Evolutionary conservation across 1,140 invertebrate species (phyloP).

Genomic region (Diplogasteroides magnus): DNA sequence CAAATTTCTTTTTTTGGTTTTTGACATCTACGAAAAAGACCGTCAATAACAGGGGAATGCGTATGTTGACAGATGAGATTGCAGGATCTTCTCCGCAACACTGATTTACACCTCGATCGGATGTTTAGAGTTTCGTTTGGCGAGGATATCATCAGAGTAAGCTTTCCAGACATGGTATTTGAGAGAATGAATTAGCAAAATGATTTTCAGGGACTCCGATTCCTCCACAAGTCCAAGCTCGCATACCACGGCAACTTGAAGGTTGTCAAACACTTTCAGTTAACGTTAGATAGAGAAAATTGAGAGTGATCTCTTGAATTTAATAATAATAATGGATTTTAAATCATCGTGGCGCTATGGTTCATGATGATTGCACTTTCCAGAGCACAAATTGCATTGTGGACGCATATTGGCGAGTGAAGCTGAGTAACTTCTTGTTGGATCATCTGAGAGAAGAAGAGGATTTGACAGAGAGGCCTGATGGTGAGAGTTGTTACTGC

Average conservation of each 20-base stretch:
- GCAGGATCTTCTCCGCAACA: constrained; percentile 15
- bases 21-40: no score
- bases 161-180: not conserved
- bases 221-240: constrained; percentile 13
- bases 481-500: constrained; percentile 6
- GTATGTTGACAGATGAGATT: no score
- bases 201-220: constrained; percentile 6
- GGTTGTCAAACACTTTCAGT: no score
- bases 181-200: no score
- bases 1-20: no score
- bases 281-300: no score
- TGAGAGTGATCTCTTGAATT: not conserved
- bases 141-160: constrained; percentile 12
- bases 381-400: constrained; percentile 16
- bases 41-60: no score
- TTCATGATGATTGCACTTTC: not conserved
- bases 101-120: constrained; percentile 10
- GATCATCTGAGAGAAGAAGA: constrained; percentile 13
- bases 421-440: constrained; percentile 15
- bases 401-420: constrained; percentile 19
- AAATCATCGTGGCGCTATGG: not conserved
- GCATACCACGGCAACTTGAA: constrained; percentile 25
- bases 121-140: constrained; percentile 17
- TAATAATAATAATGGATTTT: not conserved
- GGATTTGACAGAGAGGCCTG: not conserved